Base-by-base conservation (phyloP, 2,888 invertebrate species). In the Hetaerina titia region DNA sequence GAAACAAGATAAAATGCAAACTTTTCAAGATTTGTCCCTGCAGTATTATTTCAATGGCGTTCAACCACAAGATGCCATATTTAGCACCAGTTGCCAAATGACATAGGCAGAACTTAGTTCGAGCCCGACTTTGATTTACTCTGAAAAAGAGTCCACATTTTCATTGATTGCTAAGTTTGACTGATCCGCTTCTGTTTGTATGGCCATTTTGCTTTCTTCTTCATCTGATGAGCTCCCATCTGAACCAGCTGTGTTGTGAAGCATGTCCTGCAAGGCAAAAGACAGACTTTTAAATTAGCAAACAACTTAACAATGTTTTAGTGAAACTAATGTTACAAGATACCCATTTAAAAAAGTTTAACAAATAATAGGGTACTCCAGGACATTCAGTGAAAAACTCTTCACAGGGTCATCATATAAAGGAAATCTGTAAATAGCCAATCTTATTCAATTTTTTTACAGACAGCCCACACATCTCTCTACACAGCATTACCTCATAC, bases 151-250 rank as follows among this genome's bases (percentile, higher is more conserved):
- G 94, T 95, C 95, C 31, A 96, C 90, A 7, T 95, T 95, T 94
- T 96, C 96, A 94, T 95, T 96, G 64, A 96, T 96, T 57, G 96
- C 95, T 90, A 96, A 95, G 92, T 97, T 97, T 0, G 97, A 97
- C 19, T 96, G 97, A 95, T 98, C 98, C 17, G 97, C 97, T 0
- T 98, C 98, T 8, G 98, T 97, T 95, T 98, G 98, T 94, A 98
- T 98, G 11, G 98, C 98, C 11, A 98, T 97, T 97, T 98, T 98
- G 97, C 98, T 98, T 96, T 98, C 98, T 96, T 98, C 98, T 96
- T 98, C 98, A 95, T 97, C 98, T 95, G 98, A 98, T 22, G 97
- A 97, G 95, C 98, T 98, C 96, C 98, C 98, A 0, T 98, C 98
- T 6, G 97, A 97, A 95, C 97, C 97, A 96, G 98, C 98, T 0